Base-by-base conservation (phyloP, 2,113 vertebrate species). In the Microcebus griseorufus region DNA sequence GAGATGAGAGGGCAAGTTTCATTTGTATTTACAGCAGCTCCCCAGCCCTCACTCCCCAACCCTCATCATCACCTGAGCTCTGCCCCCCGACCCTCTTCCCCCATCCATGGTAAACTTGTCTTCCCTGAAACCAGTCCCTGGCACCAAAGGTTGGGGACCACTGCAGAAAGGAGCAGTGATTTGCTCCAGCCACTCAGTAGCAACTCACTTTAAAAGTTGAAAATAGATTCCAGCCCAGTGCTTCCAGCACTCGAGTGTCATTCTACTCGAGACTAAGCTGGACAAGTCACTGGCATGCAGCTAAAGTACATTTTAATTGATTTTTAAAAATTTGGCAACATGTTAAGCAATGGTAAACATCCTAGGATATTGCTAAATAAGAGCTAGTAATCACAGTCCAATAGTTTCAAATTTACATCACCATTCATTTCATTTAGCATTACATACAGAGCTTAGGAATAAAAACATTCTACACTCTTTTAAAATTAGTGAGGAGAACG, bases 381-480 rank as follows among this genome's bases (percentile, higher is more conserved):
- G 9, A 96, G 27, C 42, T 37, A 39, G 37, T 9, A 83, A 87
- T 85, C 3, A 22, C 29, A 23, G 60, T 27, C 34, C 37, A 95
- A 14, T 4, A 11, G 20, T 37, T 89, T 65, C 51, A 93, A 90
- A 84, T 76, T 93, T 78, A 76, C 18, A 79, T 64, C 76, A 88
- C 29, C 70, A 90, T 32, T 81, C 18, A 70, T 73, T 93, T 94
- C 73, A 94, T 45, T 72, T 97, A 69, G 60, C n/a, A 95, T 73
- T 79, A 78, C 11, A 83, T 7, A 85, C 0, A 84, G 29, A 65
- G 6, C 3, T 23, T 45, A 92, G 3, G 62, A 90, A 85, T 80
- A 92, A 42, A 55, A 92, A 92, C 76, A 81, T 65, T 88, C 39
- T 73, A 70, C 4, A 23, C 32, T 81, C 60, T 90, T 86, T 94